A percentile compares a stretch with the other conserved stretches of the same genome.
phyloP scores from a whole-genome alignment of 2,888 invertebrate species.

The Ormyrus thymus region DNA sequence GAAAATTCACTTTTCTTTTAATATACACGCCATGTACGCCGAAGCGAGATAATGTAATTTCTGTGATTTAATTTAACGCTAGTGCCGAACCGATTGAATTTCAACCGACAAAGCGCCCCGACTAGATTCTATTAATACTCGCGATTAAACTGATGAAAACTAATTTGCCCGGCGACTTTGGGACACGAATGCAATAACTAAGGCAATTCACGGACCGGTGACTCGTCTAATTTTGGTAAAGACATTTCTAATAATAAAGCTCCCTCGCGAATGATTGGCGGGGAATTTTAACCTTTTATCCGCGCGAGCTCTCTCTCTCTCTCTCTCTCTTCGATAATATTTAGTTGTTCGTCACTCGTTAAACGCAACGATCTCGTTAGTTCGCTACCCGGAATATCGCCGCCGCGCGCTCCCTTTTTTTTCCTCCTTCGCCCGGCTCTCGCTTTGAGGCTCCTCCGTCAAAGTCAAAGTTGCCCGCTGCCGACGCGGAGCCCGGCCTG shows the following conservation, averaged over 20 bases:
- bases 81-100: conserved; percentile 68
- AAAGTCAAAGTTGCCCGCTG: too few species aligned
- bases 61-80: conserved; percentile 70
- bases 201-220: conserved; percentile 30
- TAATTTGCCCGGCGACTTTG: conserved; percentile 67
- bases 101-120: conserved; percentile 67
- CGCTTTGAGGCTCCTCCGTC: too few species aligned
- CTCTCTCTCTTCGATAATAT: too few species aligned
- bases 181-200: conserved; percentile 44
- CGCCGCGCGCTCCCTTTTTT: too few species aligned
- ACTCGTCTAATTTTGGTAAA: conserved; percentile 45
- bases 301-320: neutral
- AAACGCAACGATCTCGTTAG: too few species aligned
- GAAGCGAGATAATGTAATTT: conserved; percentile 57
- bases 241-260: conserved; percentile 50
- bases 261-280: conserved; percentile 14
- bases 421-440: too few species aligned
- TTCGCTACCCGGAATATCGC: too few species aligned
- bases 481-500: neutral
- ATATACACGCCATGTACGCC: conserved; percentile 20
- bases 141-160: conserved; percentile 73
- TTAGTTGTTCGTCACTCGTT: too few species aligned
- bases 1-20: conserved; percentile 23
- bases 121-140: conserved; percentile 71
- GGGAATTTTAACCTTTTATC: conserved; percentile 17